phyloP scores from a whole-genome alignment of 2,888 invertebrate genomes.

The Shargacucullia verbasci region DNA sequence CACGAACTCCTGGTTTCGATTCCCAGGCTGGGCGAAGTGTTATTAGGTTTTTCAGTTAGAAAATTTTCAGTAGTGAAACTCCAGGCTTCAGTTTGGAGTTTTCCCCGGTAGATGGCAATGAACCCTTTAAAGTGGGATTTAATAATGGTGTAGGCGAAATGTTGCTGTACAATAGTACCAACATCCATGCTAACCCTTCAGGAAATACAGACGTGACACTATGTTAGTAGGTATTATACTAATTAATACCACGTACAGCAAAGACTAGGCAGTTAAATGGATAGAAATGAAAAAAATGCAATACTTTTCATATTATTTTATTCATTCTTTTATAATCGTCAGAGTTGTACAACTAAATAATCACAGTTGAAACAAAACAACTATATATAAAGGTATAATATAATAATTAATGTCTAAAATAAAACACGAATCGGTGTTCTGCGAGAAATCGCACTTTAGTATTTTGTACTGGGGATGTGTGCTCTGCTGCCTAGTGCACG shows the following conservation, averaged over 20 bases:
- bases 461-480: slow-evolving; percentile 83
- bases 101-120: too few relatives aligned
- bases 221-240: too few relatives aligned
- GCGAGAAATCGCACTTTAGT: slow-evolving; percentile 49
- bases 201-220: too few relatives aligned
- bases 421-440: slow-evolving; percentile 70
- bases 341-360: slow-evolving; percentile 90
- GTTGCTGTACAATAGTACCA: too few relatives aligned
- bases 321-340: slow-evolving; percentile 88
- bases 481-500: slow-evolving; percentile 77
- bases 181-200: too few relatives aligned
- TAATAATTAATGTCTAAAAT: slow-evolving; percentile 81
- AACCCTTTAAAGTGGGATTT: too few relatives aligned
- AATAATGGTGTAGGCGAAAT: too few relatives aligned
- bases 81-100: too few relatives aligned
- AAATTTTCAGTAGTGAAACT: too few relatives aligned
- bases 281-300: slow-evolving; percentile 64
- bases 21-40: too few relatives aligned
- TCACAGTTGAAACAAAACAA: slow-evolving; percentile 90
- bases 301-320: slow-evolving; percentile 81
- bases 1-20: too few relatives aligned
- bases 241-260: background rate
- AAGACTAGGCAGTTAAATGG: background rate
- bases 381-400: slow-evolving; percentile 72
- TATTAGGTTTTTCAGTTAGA: too few relatives aligned